Evolutionary conservation across 1,140 invertebrate genomes (phyloP), one percentile per base, ranked within the genome.

Genomic region (Planococcus citri): DNA sequence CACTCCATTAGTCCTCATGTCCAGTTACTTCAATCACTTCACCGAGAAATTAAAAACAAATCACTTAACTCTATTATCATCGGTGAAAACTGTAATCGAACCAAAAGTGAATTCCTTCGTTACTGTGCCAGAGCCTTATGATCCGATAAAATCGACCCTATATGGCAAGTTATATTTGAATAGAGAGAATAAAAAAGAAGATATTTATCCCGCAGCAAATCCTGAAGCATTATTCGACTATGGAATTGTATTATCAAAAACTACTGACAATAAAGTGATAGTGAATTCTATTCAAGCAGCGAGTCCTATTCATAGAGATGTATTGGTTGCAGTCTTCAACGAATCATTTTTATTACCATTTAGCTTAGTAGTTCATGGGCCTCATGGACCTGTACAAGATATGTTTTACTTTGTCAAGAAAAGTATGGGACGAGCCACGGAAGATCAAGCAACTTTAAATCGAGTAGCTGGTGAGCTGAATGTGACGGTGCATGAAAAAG

Each of bases 401-500:
- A 88, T 92, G 12, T 95, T 97, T 79, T 95, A 94, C 79, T 97
- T 97, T 77, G 91, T 96, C 0, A 97, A 97, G 78, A 88, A 92
- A 75, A 89, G 94, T 71, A 86, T 87, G 0, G 91, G 90, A 86
- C 86, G 90, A 37, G 91, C 91, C 0, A 86, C 86, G 51, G 90
- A 93, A 74, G 94, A 98, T 76, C 86, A 90, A 72, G 88, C 88
- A 69, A 91, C 94, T 74, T 78, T 97, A 71, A 92, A 94, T 78
- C 83, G 90, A 20, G 83, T 94, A 70, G 92, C 92, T 73, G 89
- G 91, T 9, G 89, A 94, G 77, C 87, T 97, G 20, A 97, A 97
- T 78, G 90, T 94, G 12, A 95, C 94, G 1, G 92, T 94, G 82
- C 92, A 95, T 76, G 90, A 94, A 75, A 85, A 84, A 41, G 88